Evolutionary conservation across 2,888 invertebrate species (phyloP), one percentile per base, ranked within the genome.

Genomic region (Megalurothrips usitatus): DNA sequence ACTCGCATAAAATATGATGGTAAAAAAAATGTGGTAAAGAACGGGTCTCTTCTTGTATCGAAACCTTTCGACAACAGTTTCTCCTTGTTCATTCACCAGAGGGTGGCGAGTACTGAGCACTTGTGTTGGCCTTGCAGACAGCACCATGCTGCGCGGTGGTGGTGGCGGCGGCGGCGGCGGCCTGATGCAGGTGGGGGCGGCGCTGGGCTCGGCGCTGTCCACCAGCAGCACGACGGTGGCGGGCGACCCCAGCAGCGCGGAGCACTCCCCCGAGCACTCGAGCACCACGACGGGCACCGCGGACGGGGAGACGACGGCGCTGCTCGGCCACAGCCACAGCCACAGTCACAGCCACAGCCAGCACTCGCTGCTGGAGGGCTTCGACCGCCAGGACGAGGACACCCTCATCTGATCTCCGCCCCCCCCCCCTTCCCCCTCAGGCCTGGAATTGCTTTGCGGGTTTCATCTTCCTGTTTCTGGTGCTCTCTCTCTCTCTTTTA

Each of bases 351-450:
- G 94, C 79, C 94, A 94, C 84, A 94, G 94, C 79, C 94, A 94
- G 84, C 92, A 94, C 84, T 94, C 94, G 0, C 88, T 95, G 2
- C 85, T 94, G 78, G 91, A 94, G 89, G 91, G 92, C 80, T 93
- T 94, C 85, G 95, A 94, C 82, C 89, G 92, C n/a, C 91, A 94
- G 85, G 95, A 96, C 86, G 95, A 95, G 88, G 95, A 95, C 85
- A 95, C 95, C 19, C 89, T 95, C 81, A 93, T 95, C 84, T 95
- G 92, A 85, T 43, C 34, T 4, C 2, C 34, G 34, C 34, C 34
- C 34, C 3, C 3, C 34, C 34, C 34, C 34, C 34, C 34, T 6
- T 6, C 34, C 3, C 2, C 34, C 34, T 6, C 34, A 6, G 34
- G 34, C 6, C 34, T 2, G 34, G 34, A 43, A 43, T 43, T 43